Percentiles rank a stretch among this genome's conserved stretches.
Evolutionary conservation across 2,113 vertebrate genomes (phyloP).

Genomic region (Grammomys dolichurus): DNA sequence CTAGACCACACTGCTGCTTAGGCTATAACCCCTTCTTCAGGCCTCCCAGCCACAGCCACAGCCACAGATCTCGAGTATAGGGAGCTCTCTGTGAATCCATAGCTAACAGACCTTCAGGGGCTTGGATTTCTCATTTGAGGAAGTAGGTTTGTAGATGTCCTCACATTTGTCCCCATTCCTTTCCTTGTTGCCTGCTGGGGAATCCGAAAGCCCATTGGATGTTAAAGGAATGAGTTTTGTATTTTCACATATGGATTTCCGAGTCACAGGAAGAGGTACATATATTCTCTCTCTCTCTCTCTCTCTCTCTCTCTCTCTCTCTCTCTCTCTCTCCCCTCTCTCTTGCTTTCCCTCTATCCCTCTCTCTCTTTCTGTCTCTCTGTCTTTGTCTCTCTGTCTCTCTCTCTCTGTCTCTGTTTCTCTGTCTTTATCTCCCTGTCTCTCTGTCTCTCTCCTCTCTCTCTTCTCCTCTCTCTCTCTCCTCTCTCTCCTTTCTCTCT

Average conservation of each 20-base stretch:
- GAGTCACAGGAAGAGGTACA: background rate
- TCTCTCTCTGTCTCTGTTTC: no score
- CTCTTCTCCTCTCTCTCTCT: no score
- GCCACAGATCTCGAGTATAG: background rate
- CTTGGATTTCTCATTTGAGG: background rate
- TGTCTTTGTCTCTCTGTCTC: no score
- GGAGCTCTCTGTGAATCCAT: background rate
- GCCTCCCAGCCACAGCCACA: background rate
- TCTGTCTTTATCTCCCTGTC: no score
- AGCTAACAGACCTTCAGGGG: background rate
- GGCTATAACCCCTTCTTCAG: background rate
- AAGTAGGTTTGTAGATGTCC: background rate
- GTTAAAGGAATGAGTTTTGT: background rate
- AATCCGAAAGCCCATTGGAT: background rate
- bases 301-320: no score
- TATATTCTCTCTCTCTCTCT: background rate
- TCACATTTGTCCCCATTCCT: background rate
- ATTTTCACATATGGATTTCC: slow-evolving; percentile 20
- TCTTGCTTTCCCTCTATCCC: no score
- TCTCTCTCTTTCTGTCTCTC: no score
- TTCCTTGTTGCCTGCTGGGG: background rate
- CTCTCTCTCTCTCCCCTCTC: no score
- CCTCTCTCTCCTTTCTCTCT: no score
- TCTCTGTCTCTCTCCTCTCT: no score
- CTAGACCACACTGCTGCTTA: background rate